phyloP scores from a whole-genome alignment of 2,888 invertebrate genomes.

The Baronia brevicornis region DNA sequence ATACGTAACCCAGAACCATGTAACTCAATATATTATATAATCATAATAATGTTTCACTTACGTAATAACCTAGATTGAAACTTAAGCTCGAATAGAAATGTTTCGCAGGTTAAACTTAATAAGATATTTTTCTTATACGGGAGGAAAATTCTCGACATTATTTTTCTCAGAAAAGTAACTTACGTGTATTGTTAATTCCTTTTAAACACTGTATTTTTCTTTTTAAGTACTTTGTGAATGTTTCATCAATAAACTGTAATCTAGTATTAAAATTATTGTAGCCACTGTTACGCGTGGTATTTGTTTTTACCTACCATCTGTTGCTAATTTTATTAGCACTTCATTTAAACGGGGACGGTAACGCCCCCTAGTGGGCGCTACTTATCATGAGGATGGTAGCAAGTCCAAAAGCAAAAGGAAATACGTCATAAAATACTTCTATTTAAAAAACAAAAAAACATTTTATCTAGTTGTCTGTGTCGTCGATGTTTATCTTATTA shows the following conservation, averaged over 20 bases:
- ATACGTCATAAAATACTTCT: too few relatives aligned
- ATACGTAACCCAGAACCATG: not conserved
- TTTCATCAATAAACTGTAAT: conserved; percentile 1
- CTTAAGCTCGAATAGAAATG: conserved; percentile 7
- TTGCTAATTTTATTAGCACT: too few relatives aligned
- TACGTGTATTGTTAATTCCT: conserved; percentile 6
- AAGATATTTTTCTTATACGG: conserved; percentile 11
- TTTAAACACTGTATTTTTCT: conserved; percentile 9
- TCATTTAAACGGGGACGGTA: too few relatives aligned
- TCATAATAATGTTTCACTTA: conserved; percentile 2
- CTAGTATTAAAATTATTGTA: too few relatives aligned
- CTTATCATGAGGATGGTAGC: too few relatives aligned
- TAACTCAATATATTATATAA: conserved; percentile 1
- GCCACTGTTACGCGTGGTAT: too few relatives aligned
- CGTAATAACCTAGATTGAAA: conserved; percentile 4
- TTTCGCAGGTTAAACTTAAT: conserved; percentile 6
- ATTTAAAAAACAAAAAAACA: too few relatives aligned
- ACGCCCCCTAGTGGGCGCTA: too few relatives aligned
- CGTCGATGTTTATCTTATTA: too few relatives aligned
- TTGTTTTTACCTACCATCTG: too few relatives aligned
- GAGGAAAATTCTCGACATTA: conserved; percentile 8
- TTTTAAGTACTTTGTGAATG: conserved; percentile 4
- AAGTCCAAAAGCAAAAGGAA: too few relatives aligned
- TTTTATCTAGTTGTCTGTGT: too few relatives aligned
- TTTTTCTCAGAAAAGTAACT: conserved; percentile 1